Evolutionary conservation across 2,797 vertebrate genomes (phyloP).

Genomic region (Dendrocincla fuliginosa): DNA sequence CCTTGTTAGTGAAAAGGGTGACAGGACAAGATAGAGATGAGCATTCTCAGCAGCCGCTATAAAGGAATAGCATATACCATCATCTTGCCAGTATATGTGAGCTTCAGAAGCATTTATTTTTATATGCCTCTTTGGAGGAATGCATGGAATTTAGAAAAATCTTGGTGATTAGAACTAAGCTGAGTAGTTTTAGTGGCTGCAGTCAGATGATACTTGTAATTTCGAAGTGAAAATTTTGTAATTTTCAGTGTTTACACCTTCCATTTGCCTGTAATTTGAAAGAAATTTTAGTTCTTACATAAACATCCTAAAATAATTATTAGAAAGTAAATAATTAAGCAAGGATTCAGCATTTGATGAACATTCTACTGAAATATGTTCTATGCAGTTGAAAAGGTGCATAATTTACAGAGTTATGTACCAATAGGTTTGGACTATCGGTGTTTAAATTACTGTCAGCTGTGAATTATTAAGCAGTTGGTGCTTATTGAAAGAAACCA

Average conservation of each 20-base stretch:
- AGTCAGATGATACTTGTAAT: not conserved
- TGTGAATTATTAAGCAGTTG: not conserved
- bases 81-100: not conserved
- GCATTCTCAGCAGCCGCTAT: not conserved
- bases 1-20: not conserved
- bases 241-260: not conserved
- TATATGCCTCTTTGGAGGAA: not conserved
- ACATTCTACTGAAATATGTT: not conserved
- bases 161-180: not conserved
- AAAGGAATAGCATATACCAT: not conserved
- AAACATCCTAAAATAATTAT: not conserved
- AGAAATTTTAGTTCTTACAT: not conserved
- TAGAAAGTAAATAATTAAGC: not conserved
- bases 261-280: not conserved
- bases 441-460: not conserved
- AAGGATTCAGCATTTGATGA: not conserved
- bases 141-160: not conserved
- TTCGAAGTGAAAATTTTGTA: not conserved
- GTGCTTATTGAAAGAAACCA: not conserved
- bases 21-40: not conserved
- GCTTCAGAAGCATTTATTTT: not conserved
- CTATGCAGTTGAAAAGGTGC: not conserved
- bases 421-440: not conserved
- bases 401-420: not conserved
- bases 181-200: not conserved